Evolutionary conservation across 2,888 invertebrate genomes (phyloP), one percentile per base, ranked within the genome.

Genomic region (Caradrina kadenii): DNA sequence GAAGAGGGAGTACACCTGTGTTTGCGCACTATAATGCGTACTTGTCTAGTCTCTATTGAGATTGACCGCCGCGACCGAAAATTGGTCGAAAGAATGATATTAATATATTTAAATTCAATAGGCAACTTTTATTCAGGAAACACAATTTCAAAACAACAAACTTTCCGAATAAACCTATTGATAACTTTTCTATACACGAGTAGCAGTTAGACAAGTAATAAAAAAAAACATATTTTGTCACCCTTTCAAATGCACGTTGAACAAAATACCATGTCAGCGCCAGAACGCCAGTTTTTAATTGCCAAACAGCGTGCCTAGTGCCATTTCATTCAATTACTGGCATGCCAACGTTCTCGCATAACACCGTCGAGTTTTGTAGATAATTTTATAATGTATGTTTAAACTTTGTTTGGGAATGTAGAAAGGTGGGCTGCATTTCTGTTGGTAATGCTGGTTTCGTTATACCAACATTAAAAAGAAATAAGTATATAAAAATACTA

Each of bases 311-410:
- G 73, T 73, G 79, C 75, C 83, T 83, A 86, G 86, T 86, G 82
- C 75, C 80, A 82, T 88, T 88, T 82, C 84, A 87, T 89, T 89
- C 86, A 88, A 88, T 89, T 89, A 88, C 81, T 77, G 73, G 79
- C 73, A 71, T 79, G 70, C 76, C 74, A 69, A 74, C 70, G 61
- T 56, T 70, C 70, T 70, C 21, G 26, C 64, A 79, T 72, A 70
- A 71, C 74, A 68, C 64, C 53, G 69, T 17, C 22, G 69, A 69
- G 63, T 69, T 71, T 67, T 73, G 66, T 64, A 62, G 52, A 71
- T 76, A 67, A 76, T 74, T 70, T 53, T 50, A 66, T 69, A 79
- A 74, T 80, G 54, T 61, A 60, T 60, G 54, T 63, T 78, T 48
- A 63, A 76, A 68, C 73, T 69, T 73, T 65, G 48, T 65, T 69